Conservation (phyloP, 2,888 invertebrate genomes). For the Ectemnius lituratus region DNA sequence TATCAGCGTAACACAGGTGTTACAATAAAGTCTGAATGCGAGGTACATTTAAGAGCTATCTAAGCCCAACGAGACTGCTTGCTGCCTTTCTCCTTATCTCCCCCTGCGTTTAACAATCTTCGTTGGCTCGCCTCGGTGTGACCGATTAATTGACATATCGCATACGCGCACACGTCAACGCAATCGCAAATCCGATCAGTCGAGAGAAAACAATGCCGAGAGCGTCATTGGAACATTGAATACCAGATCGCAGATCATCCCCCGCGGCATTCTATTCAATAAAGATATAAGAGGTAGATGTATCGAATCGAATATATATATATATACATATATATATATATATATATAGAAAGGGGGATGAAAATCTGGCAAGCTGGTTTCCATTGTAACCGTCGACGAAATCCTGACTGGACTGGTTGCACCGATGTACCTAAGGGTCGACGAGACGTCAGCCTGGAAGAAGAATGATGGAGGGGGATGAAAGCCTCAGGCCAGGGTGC, state of each 20-base stretch:
- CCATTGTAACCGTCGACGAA: slow-evolving; percentile 27
- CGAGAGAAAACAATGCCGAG: neutral
- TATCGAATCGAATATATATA: neutral
- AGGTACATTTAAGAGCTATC: slow-evolving; percentile 43
- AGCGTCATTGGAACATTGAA: slow-evolving; percentile 15
- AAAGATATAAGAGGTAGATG: slow-evolving; percentile 1
- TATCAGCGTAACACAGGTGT: slow-evolving; percentile 33
- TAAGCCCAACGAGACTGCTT: slow-evolving; percentile 36
- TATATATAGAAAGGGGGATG: neutral
- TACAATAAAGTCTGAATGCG: slow-evolving; percentile 55
- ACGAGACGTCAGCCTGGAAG: slow-evolving; percentile 49
- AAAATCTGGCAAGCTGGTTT: slow-evolving; percentile 43
- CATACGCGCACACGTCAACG: slow-evolving; percentile 12
- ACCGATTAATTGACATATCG: slow-evolving; percentile 40
- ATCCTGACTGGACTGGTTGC: slow-evolving; percentile 16
- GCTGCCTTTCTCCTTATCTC: neutral
- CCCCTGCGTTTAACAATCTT: slow-evolving; percentile 44
- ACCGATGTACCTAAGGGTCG: slow-evolving; percentile 29
- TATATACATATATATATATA: neutral
- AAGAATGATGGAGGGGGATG: slow-evolving; percentile 42
- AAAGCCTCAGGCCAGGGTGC: slow-evolving; percentile 68
- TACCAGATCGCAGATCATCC: slow-evolving; percentile 32
- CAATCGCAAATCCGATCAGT: slow-evolving; percentile 8
- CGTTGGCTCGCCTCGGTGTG: slow-evolving; percentile 73
- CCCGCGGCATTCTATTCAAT: neutral